Conservation (phyloP, 2,113 vertebrate genomes). For the Actenoides hombroni region DNA sequence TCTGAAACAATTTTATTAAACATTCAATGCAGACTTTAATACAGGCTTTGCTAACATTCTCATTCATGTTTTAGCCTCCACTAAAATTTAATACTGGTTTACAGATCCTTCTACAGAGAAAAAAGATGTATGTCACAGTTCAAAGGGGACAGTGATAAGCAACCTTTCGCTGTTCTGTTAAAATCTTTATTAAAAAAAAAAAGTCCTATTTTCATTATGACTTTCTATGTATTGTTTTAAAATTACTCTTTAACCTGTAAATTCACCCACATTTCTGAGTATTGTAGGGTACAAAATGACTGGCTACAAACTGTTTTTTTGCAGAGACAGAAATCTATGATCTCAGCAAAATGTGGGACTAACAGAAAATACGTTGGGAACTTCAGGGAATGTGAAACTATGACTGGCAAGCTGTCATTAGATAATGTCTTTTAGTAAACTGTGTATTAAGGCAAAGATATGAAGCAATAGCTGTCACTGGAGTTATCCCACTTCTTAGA, state of each 20-base stretch:
- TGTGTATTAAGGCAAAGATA: neutral
- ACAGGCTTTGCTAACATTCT: neutral
- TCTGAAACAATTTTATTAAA: neutral
- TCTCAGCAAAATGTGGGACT: neutral
- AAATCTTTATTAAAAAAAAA: neutral
- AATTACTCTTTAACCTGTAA: neutral
- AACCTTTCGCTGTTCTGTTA: neutral
- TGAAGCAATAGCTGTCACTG: neutral
- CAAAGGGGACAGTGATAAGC: neutral
- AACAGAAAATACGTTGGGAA: neutral
- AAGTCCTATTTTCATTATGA: neutral
- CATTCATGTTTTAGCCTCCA: neutral
- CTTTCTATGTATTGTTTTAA: neutral
- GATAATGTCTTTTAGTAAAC: neutral
- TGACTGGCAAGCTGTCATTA: neutral
- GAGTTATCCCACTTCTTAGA: neutral
- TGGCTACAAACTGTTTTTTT: neutral
- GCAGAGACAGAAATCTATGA: neutral
- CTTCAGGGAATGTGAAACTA: neutral
- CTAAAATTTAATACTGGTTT: neutral
- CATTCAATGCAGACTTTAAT: neutral
- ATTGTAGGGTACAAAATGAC: neutral
- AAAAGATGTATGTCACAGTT: neutral
- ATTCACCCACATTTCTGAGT: neutral
- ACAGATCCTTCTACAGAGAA: neutral